Evolutionary conservation across 2,113 vertebrate genomes (phyloP), one percentile per base, ranked within the genome.

Genomic region (Jacana jacana): DNA sequence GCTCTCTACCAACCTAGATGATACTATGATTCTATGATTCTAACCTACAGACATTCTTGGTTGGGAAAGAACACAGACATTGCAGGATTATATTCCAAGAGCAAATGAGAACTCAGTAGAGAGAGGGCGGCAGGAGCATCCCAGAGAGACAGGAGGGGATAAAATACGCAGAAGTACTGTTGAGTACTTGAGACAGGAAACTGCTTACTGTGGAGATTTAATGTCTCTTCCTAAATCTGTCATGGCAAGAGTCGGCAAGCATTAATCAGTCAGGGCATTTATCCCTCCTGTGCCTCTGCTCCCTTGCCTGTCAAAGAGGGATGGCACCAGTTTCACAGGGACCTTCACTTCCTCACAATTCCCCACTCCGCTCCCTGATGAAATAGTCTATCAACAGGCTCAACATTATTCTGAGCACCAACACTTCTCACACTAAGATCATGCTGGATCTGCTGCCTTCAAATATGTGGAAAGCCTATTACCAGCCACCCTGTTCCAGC

Each of bases 191-290:
- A 81, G 85, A 71, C 10, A 55, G 42, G 13, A 80, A 91, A 40
- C 42, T 72, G 58, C 82, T 88, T 60, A 95, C 91, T 2, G 2
- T n/a, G 48, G 69, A 90, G 72, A 95, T 96, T 81, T 77, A 88
- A 28, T 30, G 37, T 46, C 80, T 86, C 71, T 55, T 63, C 82
- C 52, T 69, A 52, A 86, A 85, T 86, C 83, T 76, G 64, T 57
- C 86, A 88, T 49, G 81, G 65, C 35, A 86, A 88, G 88, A 92
- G 60, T 33, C 4, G 5, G 51, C 4, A 69, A 91, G 55, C 27
- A 42, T 93, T 66, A 86, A 88, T 88, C 91, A 78, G 39, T 31
- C 91, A 51, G 13, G 54, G 55, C 68, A 84, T 28, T 39, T 42
- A 64, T 46, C 55, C 51, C 19, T 81, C 83, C 40, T 11, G 27